A percentile compares a stretch with the other conserved stretches of the same genome.
These are phyloP conservation scores for Chironex yamaguchii DNA, from an alignment of 30 jellyfish, hydroid and myxozoan species.

Conservation along the genomic window DNA sequence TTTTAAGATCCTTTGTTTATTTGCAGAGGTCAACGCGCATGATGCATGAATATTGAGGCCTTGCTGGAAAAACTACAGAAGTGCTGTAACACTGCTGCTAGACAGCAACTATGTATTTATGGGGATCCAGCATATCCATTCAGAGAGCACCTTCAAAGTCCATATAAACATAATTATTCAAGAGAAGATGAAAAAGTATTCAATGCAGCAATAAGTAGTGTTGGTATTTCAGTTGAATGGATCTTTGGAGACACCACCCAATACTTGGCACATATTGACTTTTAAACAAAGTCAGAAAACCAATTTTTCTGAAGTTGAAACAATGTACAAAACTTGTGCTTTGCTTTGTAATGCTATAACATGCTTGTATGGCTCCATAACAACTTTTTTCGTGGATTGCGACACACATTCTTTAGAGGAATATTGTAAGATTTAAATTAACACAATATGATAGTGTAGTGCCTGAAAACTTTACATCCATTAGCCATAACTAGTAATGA, in stretches of 20 bases:
- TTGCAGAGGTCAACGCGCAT: slow-evolving; percentile 53
- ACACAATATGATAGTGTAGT: no score
- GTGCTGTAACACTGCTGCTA: slow-evolving; percentile 40
- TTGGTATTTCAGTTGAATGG: slow-evolving; percentile 66
- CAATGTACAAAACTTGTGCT: slow-evolving; percentile 62
- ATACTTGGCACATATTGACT: slow-evolving; percentile 70
- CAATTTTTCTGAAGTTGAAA: slow-evolving; percentile 73
- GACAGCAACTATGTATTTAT: slow-evolving; percentile 65
- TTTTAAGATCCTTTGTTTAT: not conserved
- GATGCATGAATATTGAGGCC: slow-evolving; percentile 46
- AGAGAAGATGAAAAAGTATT: slow-evolving; percentile 37
- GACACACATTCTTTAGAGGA: no score
- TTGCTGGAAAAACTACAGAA: slow-evolving; percentile 39
- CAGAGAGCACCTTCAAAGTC: slow-evolving; percentile 61
- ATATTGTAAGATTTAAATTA: no score
- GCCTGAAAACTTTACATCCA: no score
- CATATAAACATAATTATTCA: slow-evolving; percentile 48
- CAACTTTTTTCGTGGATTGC: no score
- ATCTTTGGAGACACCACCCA: slow-evolving; percentile 66
- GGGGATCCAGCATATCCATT: slow-evolving; percentile 72
- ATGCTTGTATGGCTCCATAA: no score
- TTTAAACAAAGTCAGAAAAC: slow-evolving; percentile 72
- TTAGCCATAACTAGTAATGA: no score
- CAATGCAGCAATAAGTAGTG: slow-evolving; percentile 65
- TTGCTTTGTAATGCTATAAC: slow-evolving; percentile 67